Evolutionary conservation across 2,888 invertebrate genomes (phyloP).

Genomic region (Parnassius orleans): DNA sequence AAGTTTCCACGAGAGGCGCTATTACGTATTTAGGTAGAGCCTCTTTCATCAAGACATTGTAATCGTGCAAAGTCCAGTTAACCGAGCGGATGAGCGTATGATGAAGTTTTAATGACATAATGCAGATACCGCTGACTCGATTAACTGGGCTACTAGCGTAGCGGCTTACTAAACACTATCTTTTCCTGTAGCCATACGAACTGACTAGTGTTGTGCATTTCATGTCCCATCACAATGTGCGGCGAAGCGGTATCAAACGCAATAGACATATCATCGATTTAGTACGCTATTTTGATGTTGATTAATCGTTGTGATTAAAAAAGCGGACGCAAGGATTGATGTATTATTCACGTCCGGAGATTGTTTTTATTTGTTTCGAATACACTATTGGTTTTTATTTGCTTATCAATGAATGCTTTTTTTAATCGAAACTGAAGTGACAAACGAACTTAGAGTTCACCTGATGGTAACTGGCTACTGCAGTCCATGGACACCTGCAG

Average conservation of each 20-base stretch:
- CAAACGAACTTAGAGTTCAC: no score
- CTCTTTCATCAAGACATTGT: slow-evolving; percentile 31
- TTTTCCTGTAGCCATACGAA: slow-evolving; percentile 49
- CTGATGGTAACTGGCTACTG: no score
- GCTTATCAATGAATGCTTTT: no score
- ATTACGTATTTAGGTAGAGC: slow-evolving; percentile 1
- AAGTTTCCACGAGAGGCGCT: neutral
- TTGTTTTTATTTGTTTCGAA: no score
- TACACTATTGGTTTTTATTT: no score
- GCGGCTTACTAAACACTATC: slow-evolving; percentile 57
- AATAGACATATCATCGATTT: slow-evolving; percentile 55
- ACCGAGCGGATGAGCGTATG: slow-evolving; percentile 54
- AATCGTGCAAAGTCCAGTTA: slow-evolving; percentile 63
- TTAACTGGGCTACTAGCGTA: slow-evolving; percentile 62
- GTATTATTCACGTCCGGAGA: slow-evolving; percentile 30
- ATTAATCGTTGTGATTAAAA: slow-evolving; percentile 53
- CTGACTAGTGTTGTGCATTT: slow-evolving; percentile 55
- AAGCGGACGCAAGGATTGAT: slow-evolving; percentile 29
- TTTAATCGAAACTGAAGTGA: no score
- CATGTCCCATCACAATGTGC: slow-evolving; percentile 44
- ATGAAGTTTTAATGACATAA: slow-evolving; percentile 77
- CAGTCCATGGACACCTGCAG: no score
- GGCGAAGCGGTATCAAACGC: slow-evolving; percentile 38
- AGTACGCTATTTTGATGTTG: slow-evolving; percentile 49
- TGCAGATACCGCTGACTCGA: slow-evolving; percentile 71